These are phyloP conservation scores for Oscheius myriophilus DNA, from an alignment of 2,888 invertebrate genomes.

Conservation along the genomic window DNA sequence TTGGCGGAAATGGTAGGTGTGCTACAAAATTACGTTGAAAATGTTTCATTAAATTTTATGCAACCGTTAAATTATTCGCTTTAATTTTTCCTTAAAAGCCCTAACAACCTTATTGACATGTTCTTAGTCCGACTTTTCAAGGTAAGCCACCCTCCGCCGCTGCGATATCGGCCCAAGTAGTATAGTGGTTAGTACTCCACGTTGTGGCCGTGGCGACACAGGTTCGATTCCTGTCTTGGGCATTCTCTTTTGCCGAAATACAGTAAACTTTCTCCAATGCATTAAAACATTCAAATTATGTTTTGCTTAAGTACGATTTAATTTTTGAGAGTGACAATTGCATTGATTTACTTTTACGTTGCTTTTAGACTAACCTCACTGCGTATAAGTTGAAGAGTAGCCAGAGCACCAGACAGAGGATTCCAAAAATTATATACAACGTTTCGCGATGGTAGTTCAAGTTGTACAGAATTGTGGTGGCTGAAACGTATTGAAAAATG, in stretches of 20 bases:
- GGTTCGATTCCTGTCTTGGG: slow-evolving; percentile 53
- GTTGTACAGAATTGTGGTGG: slow-evolving; percentile 19
- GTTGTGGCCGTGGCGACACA: slow-evolving; percentile 63
- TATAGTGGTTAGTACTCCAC: slow-evolving; percentile 65
- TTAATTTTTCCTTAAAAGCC: too few species aligned
- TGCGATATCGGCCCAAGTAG: slow-evolving; percentile 33
- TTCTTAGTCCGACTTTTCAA: too few species aligned
- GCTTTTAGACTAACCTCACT: slow-evolving; percentile 8
- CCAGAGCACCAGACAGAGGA: slow-evolving; percentile 25
- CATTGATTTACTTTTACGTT: not conserved
- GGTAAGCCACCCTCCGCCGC: too few species aligned
- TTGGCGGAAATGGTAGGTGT: too few species aligned
- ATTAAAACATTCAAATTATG: too few species aligned
- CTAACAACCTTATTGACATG: too few species aligned
- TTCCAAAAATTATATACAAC: slow-evolving; percentile 19
- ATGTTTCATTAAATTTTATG: too few species aligned
- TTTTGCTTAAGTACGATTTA: too few species aligned
- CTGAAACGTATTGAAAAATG: slow-evolving; percentile 11
- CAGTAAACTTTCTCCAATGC: not conserved
- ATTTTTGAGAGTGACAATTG: too few species aligned
- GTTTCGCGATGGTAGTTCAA: slow-evolving; percentile 22
- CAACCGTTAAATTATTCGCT: too few species aligned
- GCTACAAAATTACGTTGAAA: too few species aligned
- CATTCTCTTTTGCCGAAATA: not conserved
- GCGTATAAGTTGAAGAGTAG: slow-evolving; percentile 24